phyloP scores from a whole-genome alignment of 2,113 vertebrate species.

The Cinclus mexicanus region DNA sequence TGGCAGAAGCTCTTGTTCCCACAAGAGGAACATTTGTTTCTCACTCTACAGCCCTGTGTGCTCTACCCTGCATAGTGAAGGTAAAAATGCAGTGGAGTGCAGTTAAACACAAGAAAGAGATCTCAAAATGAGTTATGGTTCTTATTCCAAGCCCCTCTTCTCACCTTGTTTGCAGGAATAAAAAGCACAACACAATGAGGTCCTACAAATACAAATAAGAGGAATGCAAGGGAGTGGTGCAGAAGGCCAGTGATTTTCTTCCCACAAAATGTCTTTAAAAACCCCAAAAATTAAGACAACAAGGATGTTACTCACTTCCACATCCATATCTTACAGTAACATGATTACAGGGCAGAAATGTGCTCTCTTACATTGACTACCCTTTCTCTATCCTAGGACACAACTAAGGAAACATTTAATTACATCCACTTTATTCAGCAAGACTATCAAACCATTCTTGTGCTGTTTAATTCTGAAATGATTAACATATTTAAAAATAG shows the following conservation, averaged over 20 bases:
- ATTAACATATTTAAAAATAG: conserved; percentile 42
- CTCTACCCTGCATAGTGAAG: background rate
- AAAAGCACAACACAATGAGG: background rate
- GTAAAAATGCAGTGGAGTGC: background rate
- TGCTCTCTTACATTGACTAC: background rate
- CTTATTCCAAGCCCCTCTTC: background rate
- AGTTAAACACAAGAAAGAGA: background rate
- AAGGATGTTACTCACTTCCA: background rate
- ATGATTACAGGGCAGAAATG: background rate
- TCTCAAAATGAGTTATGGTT: background rate
- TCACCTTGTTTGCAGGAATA: background rate
- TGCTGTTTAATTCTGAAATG: conserved; percentile 24
- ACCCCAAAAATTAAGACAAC: background rate
- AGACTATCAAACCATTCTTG: conserved; percentile 17
- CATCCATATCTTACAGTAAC: background rate
- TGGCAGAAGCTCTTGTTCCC: background rate
- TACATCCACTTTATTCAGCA: conserved; percentile 39
- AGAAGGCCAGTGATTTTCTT: background rate
- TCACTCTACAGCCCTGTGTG: background rate
- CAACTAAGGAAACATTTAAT: conserved; percentile 27
- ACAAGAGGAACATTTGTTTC: background rate
- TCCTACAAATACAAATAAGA: background rate
- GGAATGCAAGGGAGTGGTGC: background rate
- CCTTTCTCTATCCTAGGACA: background rate
- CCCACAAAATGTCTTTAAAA: background rate